Base-by-base conservation (phyloP, 2,888 invertebrate species). In the Euplexia lucipara region DNA sequence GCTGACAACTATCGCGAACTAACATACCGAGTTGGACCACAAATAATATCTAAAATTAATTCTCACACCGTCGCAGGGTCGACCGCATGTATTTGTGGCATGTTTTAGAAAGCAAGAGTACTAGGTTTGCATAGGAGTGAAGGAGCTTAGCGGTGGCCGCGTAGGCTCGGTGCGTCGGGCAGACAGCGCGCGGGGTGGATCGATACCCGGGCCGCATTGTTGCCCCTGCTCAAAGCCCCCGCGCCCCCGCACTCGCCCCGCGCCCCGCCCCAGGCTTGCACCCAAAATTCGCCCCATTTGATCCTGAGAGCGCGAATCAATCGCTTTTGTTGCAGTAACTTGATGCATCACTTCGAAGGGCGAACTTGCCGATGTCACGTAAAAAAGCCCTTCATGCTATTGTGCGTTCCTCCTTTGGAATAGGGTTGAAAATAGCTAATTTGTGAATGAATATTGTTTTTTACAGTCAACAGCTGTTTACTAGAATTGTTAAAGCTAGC, bases 141-240 rank as follows among this genome's bases (percentile, higher is more conserved):
- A 83, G 88, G 88, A 89, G 87, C 84, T 83, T 78, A 82, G 77
- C 80, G 72, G 73, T 73, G 82, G 73, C 75, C 83, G 79, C 82
- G 90, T 91, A 88, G 89, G 90, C 92, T 89, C 90, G 86, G 86
- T 88, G 90, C 90, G 91, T 87, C 65, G 65, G 57, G 89, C 87
- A 91, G 93, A 91, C 91, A 89, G 84, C 83, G 86, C 70, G 70
- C 84, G 88, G 85, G 90, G 90, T 87, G 91, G 94, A 94, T 94
- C 94, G 93, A 94, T 94, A 94, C 86, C 87, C 88, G 86, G 93
- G 93, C 92, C 95, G 94, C 95, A 94, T 94, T 94, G 94, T 95
- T 94, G 88, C 91, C 92, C 87, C 88, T 81, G 84, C 83, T 79
- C 83, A 80, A 83, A 76, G 67, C 81, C 85, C 83, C 82, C 81